These are phyloP conservation scores for Tachysurus vachellii DNA, from an alignment of 2,113 vertebrate genomes.

Conservation along the genomic window DNA sequence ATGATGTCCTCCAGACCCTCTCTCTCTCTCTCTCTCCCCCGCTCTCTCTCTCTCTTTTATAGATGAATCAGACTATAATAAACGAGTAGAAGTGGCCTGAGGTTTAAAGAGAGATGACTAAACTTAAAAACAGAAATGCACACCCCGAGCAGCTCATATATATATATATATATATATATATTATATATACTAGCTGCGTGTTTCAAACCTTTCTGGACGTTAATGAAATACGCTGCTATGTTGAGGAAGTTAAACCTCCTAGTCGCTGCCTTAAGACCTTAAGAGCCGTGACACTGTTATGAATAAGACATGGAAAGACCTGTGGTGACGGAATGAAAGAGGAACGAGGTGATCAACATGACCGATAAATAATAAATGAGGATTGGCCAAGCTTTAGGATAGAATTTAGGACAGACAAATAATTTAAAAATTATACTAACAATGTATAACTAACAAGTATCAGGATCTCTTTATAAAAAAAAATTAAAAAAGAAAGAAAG, in stretches of 20 bases:
- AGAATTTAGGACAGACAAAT: neutral
- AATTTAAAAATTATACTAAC: neutral
- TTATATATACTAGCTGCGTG: neutral
- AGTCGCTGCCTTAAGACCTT: neutral
- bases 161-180: too few species aligned
- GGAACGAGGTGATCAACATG: constrained; percentile 28
- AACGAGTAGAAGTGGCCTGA: neutral
- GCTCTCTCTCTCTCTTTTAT: neutral
- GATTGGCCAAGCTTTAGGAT: neutral
- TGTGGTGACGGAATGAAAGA: constrained; percentile 33
- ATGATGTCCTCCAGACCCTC: neutral
- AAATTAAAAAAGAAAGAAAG: neutral
- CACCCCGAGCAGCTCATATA: neutral
- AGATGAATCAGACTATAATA: neutral
- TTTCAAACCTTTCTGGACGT: neutral
- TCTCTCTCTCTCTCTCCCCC: neutral
- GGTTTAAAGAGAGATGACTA: neutral
- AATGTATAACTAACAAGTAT: neutral
- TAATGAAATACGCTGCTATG: neutral
- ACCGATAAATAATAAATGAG: constrained; percentile 46
- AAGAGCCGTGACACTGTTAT: constrained; percentile 21
- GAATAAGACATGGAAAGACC: constrained; percentile 34
- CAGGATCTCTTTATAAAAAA: neutral
- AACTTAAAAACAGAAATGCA: neutral
- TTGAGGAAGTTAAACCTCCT: neutral